Base-by-base conservation (phyloP, 2,797 vertebrate genomes). In the Siniperca obscura region DNA sequence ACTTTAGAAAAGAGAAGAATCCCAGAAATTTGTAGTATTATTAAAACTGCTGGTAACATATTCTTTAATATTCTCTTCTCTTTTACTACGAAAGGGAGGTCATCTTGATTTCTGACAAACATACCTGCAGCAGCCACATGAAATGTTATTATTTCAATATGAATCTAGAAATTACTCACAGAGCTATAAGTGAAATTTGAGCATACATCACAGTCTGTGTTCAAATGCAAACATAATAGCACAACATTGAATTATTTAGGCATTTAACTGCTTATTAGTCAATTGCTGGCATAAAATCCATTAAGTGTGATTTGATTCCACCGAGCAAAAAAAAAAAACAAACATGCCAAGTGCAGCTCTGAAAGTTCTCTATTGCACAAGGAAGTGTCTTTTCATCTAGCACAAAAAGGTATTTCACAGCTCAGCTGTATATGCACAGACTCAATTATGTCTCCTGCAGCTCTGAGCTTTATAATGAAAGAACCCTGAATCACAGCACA, bases 381-480 rank as follows among this genome's bases (percentile, higher is more conserved):
- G 21, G 38, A 76, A 27, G 52, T 30, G 56, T 79, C 66, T 78
- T 85, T 82, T 91, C 71, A 77, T 68, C 59, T 59, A 40, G 55
- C 74, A 81, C 82, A 68, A 74, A 83, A 80, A 60, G 72, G 40
- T 73, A 71, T 84, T 83, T 83, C 62, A 84, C 62, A 60, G 72
- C 61, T 82, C 60, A 36, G 68, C 81, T 80, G 56, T 69, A 48
- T 65, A 82, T 74, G 82, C 75, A 80, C 60, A 75, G 72, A 87
- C 81, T 87, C 84, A 72, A 79, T 86, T 84, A 85, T 66, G 70
- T 55, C 68, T 81, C 78, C 79, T 67, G 60, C 22, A 84, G 80
- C 74, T 48, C 17, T 30, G 76, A 86, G 77, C 70, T 68, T 64
- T 19, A 78, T 82, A 83, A 87, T 82, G 77, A 81, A 89, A 84